phyloP scores from a whole-genome alignment of 2,888 invertebrate genomes.

The Meandrusa payeni region DNA sequence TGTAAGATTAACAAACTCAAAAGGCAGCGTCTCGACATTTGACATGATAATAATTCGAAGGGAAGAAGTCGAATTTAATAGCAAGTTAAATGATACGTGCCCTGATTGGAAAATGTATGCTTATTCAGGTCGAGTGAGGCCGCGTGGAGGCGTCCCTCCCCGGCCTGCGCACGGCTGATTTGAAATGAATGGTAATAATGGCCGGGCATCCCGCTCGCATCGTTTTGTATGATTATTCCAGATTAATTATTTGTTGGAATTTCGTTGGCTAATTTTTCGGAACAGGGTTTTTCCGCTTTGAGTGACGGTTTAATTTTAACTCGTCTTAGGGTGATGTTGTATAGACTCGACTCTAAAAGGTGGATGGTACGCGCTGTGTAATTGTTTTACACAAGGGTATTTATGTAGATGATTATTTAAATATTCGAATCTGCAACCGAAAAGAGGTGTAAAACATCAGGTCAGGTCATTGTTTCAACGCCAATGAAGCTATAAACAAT shows the following conservation, averaged over 20 bases:
- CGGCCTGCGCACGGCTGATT: conserved; percentile 74
- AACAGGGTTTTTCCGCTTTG: conserved; percentile 77
- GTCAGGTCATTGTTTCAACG: too few species aligned
- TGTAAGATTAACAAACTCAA: conserved; percentile 41
- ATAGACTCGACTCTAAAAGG: conserved; percentile 12
- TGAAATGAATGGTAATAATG: conserved; percentile 81
- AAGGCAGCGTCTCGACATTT: conserved; percentile 48
- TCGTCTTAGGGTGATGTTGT: conserved; percentile 50
- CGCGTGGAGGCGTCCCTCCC: conserved; percentile 51
- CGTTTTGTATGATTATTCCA: conserved; percentile 81
- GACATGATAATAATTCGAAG: conserved; percentile 76
- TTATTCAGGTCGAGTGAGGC: conserved; percentile 74
- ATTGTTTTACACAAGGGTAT: conserved; percentile 9
- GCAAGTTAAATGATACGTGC: conserved; percentile 80
- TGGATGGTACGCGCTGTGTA: conserved; percentile 1
- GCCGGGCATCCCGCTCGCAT: conserved; percentile 73
- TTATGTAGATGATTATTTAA: too few species aligned
- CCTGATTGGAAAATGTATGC: conserved; percentile 81
- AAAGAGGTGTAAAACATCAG: too few species aligned
- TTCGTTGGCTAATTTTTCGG: conserved; percentile 78
- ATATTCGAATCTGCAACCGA: too few species aligned
- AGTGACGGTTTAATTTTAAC: conserved; percentile 76
- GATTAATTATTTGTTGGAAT: conserved; percentile 81
- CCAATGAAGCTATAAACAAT: too few species aligned
- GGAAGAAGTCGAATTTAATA: conserved; percentile 80